Conservation (phyloP, 2,888 invertebrate genomes). For the Chalcosyrphus nemorum region DNA sequence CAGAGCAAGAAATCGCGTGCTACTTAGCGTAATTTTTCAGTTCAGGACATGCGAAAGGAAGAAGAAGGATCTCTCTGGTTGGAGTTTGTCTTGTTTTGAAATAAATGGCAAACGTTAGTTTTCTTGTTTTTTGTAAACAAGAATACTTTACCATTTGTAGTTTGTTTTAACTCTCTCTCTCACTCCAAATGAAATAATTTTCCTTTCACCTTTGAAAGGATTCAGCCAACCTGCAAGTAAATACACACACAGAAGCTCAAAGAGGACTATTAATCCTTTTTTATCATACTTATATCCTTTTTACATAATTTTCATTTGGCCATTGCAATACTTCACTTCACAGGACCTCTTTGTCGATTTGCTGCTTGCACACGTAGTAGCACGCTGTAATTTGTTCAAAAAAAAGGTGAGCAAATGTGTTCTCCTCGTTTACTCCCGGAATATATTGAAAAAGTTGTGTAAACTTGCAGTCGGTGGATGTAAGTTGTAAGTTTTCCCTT, state of each 20-base stretch:
- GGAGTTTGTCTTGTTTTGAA: slow-evolving; percentile 9
- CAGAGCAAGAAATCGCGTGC: slow-evolving; percentile 21
- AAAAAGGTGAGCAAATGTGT: slow-evolving; percentile 4
- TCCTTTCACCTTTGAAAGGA: background rate
- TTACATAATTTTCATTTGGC: background rate
- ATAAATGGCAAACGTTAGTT: slow-evolving; percentile 26
- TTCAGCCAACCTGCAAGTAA: background rate
- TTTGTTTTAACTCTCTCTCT: too few species aligned
- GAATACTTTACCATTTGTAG: too few species aligned
- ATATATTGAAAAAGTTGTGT: slow-evolving; percentile 56
- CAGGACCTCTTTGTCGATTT: background rate
- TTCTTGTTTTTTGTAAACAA: background rate
- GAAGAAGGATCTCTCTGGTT: background rate
- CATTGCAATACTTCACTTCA: background rate
- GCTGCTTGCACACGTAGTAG: too few species aligned
- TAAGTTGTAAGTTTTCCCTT: slow-evolving; percentile 28
- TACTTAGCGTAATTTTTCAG: slow-evolving; percentile 50
- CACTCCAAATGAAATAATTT: slow-evolving; percentile 31
- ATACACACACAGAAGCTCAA: background rate
- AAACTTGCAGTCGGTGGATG: slow-evolving; percentile 33
- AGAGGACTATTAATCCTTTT: background rate
- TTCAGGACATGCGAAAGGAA: background rate
- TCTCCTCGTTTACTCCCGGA: slow-evolving; percentile 7
- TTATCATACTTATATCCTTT: background rate
- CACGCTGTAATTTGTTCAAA: slow-evolving; percentile 15